A percentile compares a stretch with the other conserved stretches of the same genome.
Conservation (phyloP, 1,140 invertebrate genomes). For the Riptortus pedestris region DNA sequence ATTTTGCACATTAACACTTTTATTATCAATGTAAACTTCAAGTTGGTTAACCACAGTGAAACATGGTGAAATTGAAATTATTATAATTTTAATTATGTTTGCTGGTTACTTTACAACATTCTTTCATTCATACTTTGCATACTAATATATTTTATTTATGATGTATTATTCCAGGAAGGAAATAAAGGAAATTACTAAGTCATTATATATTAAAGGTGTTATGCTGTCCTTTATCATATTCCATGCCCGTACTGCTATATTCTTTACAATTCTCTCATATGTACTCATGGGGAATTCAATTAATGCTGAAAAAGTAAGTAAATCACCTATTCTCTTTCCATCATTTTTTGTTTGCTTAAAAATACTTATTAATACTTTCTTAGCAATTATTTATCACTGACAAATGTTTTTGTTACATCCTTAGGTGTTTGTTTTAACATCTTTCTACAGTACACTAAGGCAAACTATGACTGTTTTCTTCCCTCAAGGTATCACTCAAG, state of each 20-base stretch:
- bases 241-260: conserved; percentile 62
- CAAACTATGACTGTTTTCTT: conserved; percentile 63
- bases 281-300: conserved; percentile 55
- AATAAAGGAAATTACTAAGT: conserved; percentile 52
- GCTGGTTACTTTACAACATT: too few relatives aligned
- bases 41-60: too few relatives aligned
- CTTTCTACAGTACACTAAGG: conserved; percentile 59
- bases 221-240: conserved; percentile 64
- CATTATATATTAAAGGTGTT: conserved; percentile 59
- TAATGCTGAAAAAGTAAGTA: conserved; percentile 57
- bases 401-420: not conserved
- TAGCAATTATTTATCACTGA: not conserved
- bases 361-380: not conserved
- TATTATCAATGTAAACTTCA: too few relatives aligned
- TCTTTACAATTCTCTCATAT: conserved; percentile 63
- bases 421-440: conserved; percentile 59
- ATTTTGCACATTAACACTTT: too few relatives aligned
- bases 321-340: not conserved
- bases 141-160: too few relatives aligned
- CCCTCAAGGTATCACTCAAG: conserved; percentile 50
- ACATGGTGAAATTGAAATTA: too few relatives aligned
- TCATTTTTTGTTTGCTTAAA: not conserved
- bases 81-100: too few relatives aligned
- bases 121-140: too few relatives aligned
- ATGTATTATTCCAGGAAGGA: conserved; percentile 40